Base-by-base conservation (phyloP, 2,113 vertebrate genomes). In the Mastomys natalensis region DNA sequence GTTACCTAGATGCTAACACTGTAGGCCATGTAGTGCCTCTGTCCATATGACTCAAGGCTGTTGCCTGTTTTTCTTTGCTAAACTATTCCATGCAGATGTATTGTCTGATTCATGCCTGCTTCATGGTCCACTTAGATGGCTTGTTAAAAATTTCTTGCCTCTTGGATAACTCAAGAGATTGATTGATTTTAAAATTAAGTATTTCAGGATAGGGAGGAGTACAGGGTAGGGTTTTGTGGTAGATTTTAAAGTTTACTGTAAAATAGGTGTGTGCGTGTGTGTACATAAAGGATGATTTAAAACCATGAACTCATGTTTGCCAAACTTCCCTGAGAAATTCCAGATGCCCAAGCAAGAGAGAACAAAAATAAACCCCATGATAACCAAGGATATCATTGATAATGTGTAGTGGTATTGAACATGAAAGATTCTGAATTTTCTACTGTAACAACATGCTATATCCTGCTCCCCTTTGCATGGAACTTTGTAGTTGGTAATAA, bases 121-220 rank as follows among this genome's bases (percentile, higher is more conserved):
- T 43, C 29, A 29, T 70, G 60, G 64, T 64, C 21, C 58, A 34
- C 37, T 3, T 31, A 15, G 64, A 10, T 87, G 26, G 60, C 73
- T 29, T 95, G 78, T 34, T 88, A 94, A 74, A 95, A 53, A 13
- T 51, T 87, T 92, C 45, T 43, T 84, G 29, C 26, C 34, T 94
- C 21, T 43, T 19, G 24, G 13, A 24, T 66, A 92, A 55, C 40
- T 94, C 21, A 86, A 55, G 73, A 48, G 66, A 62, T 58, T 94
- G 12, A 78, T 48, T 95, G 12, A 78, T 48, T 95, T 37, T 78
- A 24, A 90, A 90, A 84, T 29, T 37, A 51, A 21, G 2, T 55
- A 66, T 89, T 89, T 91, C 22, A 86, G 88, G 15, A 51, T 55
- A 60, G 16, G 8, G 74, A 53, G 53, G 72, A 94, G 34, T 21